phyloP scores from a whole-genome alignment of 2,797 vertebrate species.

The Megaceryle alcyon region DNA sequence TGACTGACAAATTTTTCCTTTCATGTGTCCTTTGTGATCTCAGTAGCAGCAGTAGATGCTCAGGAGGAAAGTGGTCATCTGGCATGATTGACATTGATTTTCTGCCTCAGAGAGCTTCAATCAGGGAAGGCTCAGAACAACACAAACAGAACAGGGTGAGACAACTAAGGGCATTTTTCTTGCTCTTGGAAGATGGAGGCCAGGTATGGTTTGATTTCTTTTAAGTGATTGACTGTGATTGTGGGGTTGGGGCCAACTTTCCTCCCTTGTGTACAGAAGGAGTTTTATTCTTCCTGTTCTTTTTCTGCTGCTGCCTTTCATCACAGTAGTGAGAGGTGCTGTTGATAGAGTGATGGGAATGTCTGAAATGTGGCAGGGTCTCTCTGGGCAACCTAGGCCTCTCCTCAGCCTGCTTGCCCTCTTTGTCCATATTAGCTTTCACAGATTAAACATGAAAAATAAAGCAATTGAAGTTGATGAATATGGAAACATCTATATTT shows the following conservation, averaged over 20 bases:
- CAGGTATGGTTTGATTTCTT: background rate
- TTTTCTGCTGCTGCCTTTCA: background rate
- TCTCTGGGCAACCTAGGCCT: background rate
- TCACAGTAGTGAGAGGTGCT: background rate
- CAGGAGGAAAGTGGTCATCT: slow-evolving; percentile 25
- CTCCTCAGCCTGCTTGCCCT: background rate
- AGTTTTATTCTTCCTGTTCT: background rate
- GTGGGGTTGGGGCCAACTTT: background rate
- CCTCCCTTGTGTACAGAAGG: background rate
- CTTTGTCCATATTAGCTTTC: background rate
- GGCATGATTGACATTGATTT: slow-evolving; percentile 30
- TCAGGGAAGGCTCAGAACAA: background rate
- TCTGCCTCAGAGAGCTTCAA: slow-evolving; percentile 23
- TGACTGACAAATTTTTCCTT: background rate
- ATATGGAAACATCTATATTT: background rate
- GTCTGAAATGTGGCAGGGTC: background rate
- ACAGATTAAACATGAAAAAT: background rate
- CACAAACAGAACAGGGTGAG: background rate
- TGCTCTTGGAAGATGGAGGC: background rate
- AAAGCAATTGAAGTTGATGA: background rate
- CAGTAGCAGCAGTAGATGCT: background rate
- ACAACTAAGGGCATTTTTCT: slow-evolving; percentile 11
- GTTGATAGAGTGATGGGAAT: background rate
- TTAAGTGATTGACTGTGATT: background rate
- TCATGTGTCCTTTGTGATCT: background rate